Conservation (phyloP, 1,140 invertebrate species). For the Leptinotarsa undecemlineata region DNA sequence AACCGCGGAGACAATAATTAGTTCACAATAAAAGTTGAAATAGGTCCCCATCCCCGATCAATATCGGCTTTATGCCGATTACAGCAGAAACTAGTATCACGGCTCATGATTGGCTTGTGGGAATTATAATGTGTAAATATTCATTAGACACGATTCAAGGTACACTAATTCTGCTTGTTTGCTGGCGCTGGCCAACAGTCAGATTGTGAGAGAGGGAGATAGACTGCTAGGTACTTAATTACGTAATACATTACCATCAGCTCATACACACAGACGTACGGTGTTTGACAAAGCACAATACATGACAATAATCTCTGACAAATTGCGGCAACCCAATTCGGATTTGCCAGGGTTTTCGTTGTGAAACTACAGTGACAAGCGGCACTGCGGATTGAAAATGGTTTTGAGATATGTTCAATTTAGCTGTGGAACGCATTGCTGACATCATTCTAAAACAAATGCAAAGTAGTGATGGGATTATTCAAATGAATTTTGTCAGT, state of each 20-base stretch:
- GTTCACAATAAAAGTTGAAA: too few relatives aligned
- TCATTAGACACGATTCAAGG: background rate
- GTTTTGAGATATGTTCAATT: background rate
- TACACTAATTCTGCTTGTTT: background rate
- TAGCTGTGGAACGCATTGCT: too few relatives aligned
- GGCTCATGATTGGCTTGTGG: background rate
- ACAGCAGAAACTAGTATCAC: too few relatives aligned
- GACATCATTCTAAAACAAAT: too few relatives aligned
- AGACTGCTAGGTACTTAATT: background rate
- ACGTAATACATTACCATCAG: slow-evolving; percentile 24
- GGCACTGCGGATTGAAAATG: background rate
- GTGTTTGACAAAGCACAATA: slow-evolving; percentile 27
- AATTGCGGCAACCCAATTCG: slow-evolving; percentile 24
- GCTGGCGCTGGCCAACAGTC: background rate
- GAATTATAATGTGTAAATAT: slow-evolving; percentile 3
- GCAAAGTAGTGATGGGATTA: too few relatives aligned
- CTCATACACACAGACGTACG: slow-evolving; percentile 18
- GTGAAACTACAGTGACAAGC: background rate
- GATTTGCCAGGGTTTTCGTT: background rate
- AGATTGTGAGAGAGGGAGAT: background rate
- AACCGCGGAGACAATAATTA: too few relatives aligned
- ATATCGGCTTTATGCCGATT: too few relatives aligned
- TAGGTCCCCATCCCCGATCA: too few relatives aligned
- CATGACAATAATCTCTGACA: slow-evolving; percentile 38
- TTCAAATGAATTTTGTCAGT: too few relatives aligned